These are phyloP conservation scores for Ardeotis arabs DNA, from an alignment of 2,113 vertebrate species.

Conservation along the genomic window DNA sequence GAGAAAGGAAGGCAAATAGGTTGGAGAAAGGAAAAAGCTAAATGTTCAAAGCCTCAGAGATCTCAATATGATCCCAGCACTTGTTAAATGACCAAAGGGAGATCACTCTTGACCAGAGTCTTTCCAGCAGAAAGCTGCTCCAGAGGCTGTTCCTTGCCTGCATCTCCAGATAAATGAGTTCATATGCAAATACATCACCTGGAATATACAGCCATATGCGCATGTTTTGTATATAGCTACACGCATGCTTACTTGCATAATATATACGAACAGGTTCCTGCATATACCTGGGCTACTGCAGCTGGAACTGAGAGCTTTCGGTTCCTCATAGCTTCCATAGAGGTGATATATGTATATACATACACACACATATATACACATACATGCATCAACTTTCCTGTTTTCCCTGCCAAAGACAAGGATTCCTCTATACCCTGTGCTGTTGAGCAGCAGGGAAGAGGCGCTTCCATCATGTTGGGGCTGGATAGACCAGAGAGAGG, in stretches of 20 bases:
- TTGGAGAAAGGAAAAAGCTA: not conserved
- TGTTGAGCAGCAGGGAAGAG: not conserved
- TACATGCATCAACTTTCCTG: not conserved
- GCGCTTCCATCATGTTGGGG: not conserved
- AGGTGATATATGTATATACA: not conserved
- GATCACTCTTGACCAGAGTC: not conserved
- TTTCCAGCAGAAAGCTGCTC: not conserved
- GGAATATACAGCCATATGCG: not conserved
- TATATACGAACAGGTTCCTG: not conserved
- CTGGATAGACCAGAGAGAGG: not conserved
- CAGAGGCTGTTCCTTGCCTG: not conserved
- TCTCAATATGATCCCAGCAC: not conserved
- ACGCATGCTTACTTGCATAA: not conserved
- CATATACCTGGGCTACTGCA: not conserved
- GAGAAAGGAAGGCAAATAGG: not conserved
- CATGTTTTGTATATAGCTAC: not conserved
- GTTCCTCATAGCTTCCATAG: not conserved
- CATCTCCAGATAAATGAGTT: not conserved
- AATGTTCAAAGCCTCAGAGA: constrained; percentile 8
- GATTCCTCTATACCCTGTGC: not conserved
- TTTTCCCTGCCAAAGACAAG: not conserved
- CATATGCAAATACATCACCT: not conserved
- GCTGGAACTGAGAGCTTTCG: not conserved
- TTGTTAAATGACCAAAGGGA: not conserved
- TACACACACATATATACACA: not conserved